Base-by-base conservation (phyloP, 2,888 invertebrate genomes). In the Nomada lathburiana region DNA sequence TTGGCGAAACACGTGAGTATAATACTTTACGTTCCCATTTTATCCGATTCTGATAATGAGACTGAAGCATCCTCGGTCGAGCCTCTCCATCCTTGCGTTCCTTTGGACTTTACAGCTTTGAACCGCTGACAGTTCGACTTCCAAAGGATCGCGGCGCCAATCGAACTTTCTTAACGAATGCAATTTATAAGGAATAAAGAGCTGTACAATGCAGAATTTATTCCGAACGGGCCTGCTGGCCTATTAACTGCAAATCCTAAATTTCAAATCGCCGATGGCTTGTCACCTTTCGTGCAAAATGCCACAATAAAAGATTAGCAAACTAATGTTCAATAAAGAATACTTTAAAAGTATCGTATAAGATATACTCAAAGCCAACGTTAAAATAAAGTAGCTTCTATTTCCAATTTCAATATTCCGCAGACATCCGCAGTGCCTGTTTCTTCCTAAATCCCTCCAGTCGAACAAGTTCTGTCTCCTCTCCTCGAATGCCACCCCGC, bases 1-100 rank as follows among this genome's bases (percentile, higher is more conserved):
- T 93, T 95, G 82, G 95, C 95, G 87, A 95, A 95, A 94, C 95
- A 95, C 92, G 96, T 96, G 94, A 96, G 96, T 96, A 62, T 52
- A 44, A 11, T 23, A 13, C 7, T 53, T 68, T n/a, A 10, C 11
- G 29, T 36, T 11, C 0, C 44, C 7, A n/a, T 63, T 36, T 62
- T 50, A 50, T 50, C 9, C 69, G 86, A 80, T 87, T 88, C 83
- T 82, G 87, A 83, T 78, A 83, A 76, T 84, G 83, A 80, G 80
- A 78, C 74, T 57, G 71, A 64, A 70, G 77, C 78, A 75, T 78
- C 79, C 76, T 74, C 82, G 84, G 81, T 85, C 83, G 88, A 91
- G 88, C 91, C 83, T 87, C 86, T 87, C 86, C 84, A 82, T 70
- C 88, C 36, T 36, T 81, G 89, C 88, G 91, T 91, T 92, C 90